Evolutionary conservation across 2,113 vertebrate genomes (phyloP).

Genomic region (Lutjanus erythropterus): DNA sequence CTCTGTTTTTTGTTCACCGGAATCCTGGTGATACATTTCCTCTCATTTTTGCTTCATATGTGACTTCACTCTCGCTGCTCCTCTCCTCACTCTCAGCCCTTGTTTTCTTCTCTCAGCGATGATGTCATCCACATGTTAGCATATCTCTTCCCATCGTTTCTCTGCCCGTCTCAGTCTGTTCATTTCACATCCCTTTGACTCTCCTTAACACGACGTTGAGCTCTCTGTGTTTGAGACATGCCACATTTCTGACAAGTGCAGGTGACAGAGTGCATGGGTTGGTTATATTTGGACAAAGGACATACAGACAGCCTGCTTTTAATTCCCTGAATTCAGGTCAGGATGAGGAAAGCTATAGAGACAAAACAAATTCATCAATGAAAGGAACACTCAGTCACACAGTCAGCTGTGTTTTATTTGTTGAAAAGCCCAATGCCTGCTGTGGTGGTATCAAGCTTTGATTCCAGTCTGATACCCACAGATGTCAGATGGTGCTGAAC

Average conservation of each 20-base stretch:
- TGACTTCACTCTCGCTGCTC: conserved; percentile 52
- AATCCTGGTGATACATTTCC: conserved; percentile 55
- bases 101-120: conserved; percentile 59
- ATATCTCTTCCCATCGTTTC: conserved; percentile 57
- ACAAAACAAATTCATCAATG: conserved; percentile 56
- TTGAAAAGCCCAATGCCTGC: conserved; percentile 43
- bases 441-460: conserved; percentile 58
- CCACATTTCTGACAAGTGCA: conserved; percentile 67
- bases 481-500: conserved; percentile 50
- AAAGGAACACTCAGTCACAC: conserved; percentile 45
- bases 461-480: conserved; percentile 54
- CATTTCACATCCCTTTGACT: conserved; percentile 54
- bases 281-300: conserved; percentile 75
- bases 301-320: conserved; percentile 67
- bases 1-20: conserved; percentile 45
- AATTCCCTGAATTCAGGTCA: conserved; percentile 76
- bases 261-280: conserved; percentile 66
- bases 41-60: conserved; percentile 51
- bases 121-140: conserved; percentile 74
- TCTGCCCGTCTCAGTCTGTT: conserved; percentile 27
- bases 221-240: conserved; percentile 61
- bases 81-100: conserved; percentile 41
- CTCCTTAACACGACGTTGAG: conserved; percentile 54
- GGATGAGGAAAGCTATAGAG: conserved; percentile 62
- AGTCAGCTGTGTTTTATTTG: conserved; percentile 68